Evolutionary conservation across 2,888 invertebrate species (phyloP).

Genomic region (Acanthosepion esculentum): DNA sequence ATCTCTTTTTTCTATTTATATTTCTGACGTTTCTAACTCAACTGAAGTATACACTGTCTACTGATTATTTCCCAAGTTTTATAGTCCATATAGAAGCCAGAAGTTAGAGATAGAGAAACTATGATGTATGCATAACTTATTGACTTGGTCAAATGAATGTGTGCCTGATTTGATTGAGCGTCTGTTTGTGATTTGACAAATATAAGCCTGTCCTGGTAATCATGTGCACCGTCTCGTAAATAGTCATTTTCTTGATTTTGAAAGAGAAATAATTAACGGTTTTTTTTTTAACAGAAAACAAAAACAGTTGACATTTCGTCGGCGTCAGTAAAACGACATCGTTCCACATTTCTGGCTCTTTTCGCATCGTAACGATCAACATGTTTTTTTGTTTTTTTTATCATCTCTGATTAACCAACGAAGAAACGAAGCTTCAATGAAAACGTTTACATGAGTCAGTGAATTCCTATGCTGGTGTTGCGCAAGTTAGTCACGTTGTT

Average conservation of each 20-base stretch:
- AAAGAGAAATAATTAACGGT: not conserved
- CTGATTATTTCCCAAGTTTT: no score
- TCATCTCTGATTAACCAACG: not conserved
- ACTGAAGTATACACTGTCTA: no score
- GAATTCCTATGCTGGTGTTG: not conserved
- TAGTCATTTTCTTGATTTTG: not conserved
- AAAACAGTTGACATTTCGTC: not conserved
- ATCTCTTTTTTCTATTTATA: no score
- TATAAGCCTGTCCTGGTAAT: not conserved
- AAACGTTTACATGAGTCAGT: not conserved
- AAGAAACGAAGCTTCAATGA: not conserved
- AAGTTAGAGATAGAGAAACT: no score
- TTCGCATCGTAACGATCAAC: not conserved
- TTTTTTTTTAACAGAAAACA: not conserved
- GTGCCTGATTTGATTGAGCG: no score
- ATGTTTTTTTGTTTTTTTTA: not conserved
- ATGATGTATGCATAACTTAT: no score
- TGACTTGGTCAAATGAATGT: no score
- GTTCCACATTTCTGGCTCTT: not conserved
- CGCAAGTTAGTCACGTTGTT: not conserved
- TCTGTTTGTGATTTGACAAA: no score
- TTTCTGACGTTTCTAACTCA: no score
- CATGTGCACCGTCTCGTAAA: not conserved
- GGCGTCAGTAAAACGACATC: not conserved
- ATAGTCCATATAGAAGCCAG: no score